Percentiles rank a stretch among this genome's conserved stretches.
Evolutionary conservation across 2,113 vertebrate species (phyloP).

Genomic region (Athene cunicularia): DNA sequence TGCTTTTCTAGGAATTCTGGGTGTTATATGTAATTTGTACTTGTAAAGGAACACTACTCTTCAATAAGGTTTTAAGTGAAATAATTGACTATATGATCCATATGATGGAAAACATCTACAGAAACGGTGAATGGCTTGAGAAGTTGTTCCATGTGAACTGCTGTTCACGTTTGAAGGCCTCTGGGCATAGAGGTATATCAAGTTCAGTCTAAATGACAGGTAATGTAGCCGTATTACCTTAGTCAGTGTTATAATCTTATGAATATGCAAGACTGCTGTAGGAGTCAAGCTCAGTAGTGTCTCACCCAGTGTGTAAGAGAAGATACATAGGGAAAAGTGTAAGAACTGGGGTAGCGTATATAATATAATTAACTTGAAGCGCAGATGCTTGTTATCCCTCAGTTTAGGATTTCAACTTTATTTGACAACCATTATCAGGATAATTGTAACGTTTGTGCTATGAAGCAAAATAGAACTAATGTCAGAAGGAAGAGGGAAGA

Average conservation of each 20-base stretch:
- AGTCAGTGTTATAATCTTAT: not conserved
- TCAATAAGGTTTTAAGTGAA: not conserved
- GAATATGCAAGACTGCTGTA: not conserved
- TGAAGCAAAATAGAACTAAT: not conserved
- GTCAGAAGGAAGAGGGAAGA: not conserved
- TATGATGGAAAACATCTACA: not conserved
- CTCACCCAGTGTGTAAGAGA: not conserved
- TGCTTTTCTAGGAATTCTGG: not conserved
- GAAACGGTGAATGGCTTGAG: not conserved
- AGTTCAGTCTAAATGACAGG: not conserved
- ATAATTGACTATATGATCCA: not conserved
- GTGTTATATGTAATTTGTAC: not conserved
- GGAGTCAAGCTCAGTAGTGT: not conserved
- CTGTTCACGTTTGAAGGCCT: not conserved
- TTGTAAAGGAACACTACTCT: too few species aligned
- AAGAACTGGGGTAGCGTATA: not conserved
- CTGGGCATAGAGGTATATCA: not conserved
- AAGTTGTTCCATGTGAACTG: not conserved
- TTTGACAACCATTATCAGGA: not conserved
- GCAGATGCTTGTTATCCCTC: not conserved
- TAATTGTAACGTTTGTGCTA: not conserved
- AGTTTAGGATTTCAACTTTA: slow-evolving; percentile 10
- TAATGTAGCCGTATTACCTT: not conserved
- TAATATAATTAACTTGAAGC: not conserved
- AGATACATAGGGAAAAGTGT: not conserved